These are phyloP conservation scores for Dynastes grantii DNA, from an alignment of 2,888 invertebrate species.

Conservation along the genomic window DNA sequence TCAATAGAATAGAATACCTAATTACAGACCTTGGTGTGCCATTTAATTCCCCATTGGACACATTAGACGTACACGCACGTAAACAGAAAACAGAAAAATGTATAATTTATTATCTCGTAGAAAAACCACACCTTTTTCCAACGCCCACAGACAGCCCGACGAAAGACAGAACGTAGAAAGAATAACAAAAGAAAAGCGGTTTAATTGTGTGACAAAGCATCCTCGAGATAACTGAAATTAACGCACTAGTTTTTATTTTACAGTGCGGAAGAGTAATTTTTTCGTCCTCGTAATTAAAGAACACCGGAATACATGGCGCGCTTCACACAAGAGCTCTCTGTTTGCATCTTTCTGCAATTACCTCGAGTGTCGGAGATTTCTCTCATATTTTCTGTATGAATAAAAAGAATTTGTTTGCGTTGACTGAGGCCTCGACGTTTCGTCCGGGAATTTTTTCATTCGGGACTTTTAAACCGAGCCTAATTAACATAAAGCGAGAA, in stretches of 20 bases:
- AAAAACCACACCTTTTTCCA: constrained; percentile 3
- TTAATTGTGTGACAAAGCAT: constrained; percentile 31
- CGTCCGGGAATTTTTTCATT: no score
- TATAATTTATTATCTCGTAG: constrained; percentile 20
- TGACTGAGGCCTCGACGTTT: no score
- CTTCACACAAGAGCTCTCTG: constrained; percentile 1
- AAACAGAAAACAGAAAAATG: constrained; percentile 8
- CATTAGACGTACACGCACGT: constrained; percentile 6
- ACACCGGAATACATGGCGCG: no score
- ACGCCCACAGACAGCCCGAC: not conserved
- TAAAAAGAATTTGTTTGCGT: not conserved
- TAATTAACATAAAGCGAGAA: no score
- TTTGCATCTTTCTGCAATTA: constrained; percentile 24
- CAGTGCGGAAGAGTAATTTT: not conserved
- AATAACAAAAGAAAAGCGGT: constrained; percentile 24
- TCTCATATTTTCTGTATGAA: not conserved
- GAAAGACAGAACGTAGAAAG: not conserved
- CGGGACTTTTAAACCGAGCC: no score
- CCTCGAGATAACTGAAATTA: constrained; percentile 36
- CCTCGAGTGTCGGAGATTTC: not conserved
- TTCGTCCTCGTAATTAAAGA: constrained; percentile 20
- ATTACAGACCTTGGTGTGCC: constrained; percentile 16
- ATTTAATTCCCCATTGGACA: constrained; percentile 12
- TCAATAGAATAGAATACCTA: constrained; percentile 7
- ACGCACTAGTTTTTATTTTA: constrained; percentile 16